Evolutionary conservation across 2,797 vertebrate genomes (phyloP).

Genomic region (Spinibarbus caldwelli): DNA sequence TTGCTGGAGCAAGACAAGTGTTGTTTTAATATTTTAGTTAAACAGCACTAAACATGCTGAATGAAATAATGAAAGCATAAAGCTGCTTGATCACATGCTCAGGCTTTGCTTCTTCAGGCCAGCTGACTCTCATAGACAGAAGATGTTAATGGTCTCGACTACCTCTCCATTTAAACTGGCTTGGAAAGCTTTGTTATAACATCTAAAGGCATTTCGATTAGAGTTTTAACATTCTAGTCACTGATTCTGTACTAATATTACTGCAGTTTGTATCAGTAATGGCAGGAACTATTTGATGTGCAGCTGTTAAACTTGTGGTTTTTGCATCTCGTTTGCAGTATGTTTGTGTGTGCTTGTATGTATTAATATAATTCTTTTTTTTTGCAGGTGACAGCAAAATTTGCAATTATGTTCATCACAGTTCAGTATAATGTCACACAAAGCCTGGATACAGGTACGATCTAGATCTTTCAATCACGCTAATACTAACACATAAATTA

Average conservation of each 20-base stretch:
- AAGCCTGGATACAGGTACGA: conserved; percentile 71
- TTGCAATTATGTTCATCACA: conserved; percentile 84
- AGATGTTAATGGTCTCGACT: too few species aligned
- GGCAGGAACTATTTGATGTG: not conserved
- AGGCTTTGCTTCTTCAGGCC: not conserved
- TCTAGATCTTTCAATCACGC: not conserved
- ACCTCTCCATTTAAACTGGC: not conserved
- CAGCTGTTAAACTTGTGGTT: not conserved
- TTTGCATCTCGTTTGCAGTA: not conserved
- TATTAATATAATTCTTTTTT: not conserved
- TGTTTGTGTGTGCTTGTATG: not conserved
- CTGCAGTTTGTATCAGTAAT: not conserved
- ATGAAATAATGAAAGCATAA: not conserved
- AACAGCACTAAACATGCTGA: not conserved
- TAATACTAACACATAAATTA: not conserved
- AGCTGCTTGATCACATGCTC: not conserved
- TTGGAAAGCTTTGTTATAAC: not conserved
- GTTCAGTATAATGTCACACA: conserved; percentile 87
- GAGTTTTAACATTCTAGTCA: not conserved
- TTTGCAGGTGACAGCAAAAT: conserved; percentile 80
- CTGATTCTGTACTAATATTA: too few species aligned
- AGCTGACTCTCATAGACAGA: not conserved
- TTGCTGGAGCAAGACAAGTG: not conserved
- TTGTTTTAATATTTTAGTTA: not conserved
- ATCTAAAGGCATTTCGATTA: not conserved